These are phyloP conservation scores for Dendrocincla fuliginosa DNA, from an alignment of 2,797 vertebrate species.

Conservation along the genomic window DNA sequence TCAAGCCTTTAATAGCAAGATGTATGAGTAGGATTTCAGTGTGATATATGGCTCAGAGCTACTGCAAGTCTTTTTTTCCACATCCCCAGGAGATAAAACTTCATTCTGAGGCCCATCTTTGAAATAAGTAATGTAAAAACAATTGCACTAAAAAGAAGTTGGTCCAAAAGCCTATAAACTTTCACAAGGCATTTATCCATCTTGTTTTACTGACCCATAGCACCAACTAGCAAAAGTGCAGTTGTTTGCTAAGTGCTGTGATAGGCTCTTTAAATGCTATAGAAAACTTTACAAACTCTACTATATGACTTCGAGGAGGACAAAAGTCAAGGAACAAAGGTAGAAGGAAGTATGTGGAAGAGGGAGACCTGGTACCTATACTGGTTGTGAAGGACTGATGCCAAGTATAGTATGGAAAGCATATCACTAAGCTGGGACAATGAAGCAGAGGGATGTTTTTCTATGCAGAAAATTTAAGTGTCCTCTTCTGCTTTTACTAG, in stretches of 20 bases:
- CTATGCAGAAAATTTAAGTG: background rate
- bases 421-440: background rate
- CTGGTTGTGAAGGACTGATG: background rate
- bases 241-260: background rate
- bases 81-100: background rate
- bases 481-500: background rate
- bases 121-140: background rate
- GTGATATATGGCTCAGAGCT: background rate
- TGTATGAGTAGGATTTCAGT: background rate
- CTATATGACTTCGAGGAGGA: background rate
- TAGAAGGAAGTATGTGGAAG: background rate
- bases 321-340: background rate
- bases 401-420: background rate
- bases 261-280: background rate
- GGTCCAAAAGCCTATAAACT: background rate
- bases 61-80: background rate
- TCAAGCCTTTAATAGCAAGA: conserved; percentile 20
- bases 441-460: background rate
- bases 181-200: background rate
- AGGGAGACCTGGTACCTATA: background rate
- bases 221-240: background rate
- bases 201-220: conserved; percentile 1
- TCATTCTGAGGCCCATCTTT: background rate
- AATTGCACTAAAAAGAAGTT: background rate
- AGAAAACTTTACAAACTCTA: background rate